Conservation (phyloP, 2,797 vertebrate genomes). For the Artibeus lituratus region DNA sequence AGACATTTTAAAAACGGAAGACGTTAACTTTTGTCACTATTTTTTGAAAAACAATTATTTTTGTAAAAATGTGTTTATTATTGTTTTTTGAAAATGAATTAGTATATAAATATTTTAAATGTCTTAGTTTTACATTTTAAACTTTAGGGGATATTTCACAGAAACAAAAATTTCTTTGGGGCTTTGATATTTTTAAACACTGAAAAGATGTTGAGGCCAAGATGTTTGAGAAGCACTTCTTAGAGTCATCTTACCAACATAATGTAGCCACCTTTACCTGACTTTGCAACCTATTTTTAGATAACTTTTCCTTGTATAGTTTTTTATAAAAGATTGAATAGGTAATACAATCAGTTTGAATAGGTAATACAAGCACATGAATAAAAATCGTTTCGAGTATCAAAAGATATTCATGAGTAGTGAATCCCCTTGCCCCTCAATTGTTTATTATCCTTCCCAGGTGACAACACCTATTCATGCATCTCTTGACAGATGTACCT, state of each 20-base stretch:
- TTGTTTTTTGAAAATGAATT: neutral
- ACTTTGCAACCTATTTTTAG: neutral
- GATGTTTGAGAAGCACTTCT: constrained; percentile 13
- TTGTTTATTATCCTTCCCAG: neutral
- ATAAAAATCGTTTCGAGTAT: neutral
- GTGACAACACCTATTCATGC: neutral
- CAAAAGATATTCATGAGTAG: neutral
- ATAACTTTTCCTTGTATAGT: neutral
- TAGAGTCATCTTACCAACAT: neutral
- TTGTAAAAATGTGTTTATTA: neutral
- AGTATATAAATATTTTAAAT: neutral
- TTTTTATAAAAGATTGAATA: neutral
- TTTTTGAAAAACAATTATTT: neutral
- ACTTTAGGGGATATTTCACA: neutral
- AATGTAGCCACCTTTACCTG: neutral
- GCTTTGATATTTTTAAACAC: neutral
- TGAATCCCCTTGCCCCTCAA: neutral
- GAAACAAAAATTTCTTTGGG: neutral
- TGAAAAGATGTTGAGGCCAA: neutral
- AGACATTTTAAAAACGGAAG: neutral
- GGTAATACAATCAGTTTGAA: neutral
- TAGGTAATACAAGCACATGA: neutral
- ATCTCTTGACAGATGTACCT: neutral
- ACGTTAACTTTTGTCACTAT: neutral
- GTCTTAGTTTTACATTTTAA: neutral